Evolutionary conservation across 2,888 invertebrate species (phyloP).

Genomic region (Oscheius sp.): DNA sequence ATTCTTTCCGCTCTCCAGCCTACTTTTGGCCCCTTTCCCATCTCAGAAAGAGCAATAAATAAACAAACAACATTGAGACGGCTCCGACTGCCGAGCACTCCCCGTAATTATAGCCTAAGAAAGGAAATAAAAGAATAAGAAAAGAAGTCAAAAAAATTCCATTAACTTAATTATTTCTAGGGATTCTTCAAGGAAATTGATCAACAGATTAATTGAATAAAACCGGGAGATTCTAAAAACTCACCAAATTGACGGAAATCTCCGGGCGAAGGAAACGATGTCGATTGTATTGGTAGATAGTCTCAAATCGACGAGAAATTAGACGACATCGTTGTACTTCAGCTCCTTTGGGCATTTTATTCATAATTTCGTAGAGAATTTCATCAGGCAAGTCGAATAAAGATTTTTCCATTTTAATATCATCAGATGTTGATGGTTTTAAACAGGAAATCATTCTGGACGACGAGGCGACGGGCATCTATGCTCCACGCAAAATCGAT

Average conservation of each 20-base stretch:
- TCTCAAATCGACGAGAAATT: background rate
- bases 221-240: too few species aligned
- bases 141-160: too few species aligned
- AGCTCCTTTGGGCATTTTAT: background rate
- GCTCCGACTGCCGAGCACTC: too few species aligned
- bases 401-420: background rate
- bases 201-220: too few species aligned
- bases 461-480: conserved; percentile 32
- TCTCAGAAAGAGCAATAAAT: too few species aligned
- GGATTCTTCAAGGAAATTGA: too few species aligned
- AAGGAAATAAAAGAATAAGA: too few species aligned
- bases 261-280: background rate
- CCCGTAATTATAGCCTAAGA: too few species aligned
- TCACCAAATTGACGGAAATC: conserved; percentile 23
- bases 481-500: conserved; percentile 32
- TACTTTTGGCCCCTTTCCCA: too few species aligned
- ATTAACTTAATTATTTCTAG: too few species aligned
- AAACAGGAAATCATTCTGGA: conserved; percentile 29
- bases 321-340: conserved; percentile 15
- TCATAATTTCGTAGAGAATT: conserved; percentile 4
- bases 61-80: too few species aligned
- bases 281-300: background rate
- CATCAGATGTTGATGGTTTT: background rate
- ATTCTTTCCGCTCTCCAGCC: too few species aligned
- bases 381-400: conserved; percentile 5